Percentiles rank a stretch among this genome's conserved stretches.
phyloP scores from a whole-genome alignment of 2,113 vertebrate species.

The Brevimyrus niger region DNA sequence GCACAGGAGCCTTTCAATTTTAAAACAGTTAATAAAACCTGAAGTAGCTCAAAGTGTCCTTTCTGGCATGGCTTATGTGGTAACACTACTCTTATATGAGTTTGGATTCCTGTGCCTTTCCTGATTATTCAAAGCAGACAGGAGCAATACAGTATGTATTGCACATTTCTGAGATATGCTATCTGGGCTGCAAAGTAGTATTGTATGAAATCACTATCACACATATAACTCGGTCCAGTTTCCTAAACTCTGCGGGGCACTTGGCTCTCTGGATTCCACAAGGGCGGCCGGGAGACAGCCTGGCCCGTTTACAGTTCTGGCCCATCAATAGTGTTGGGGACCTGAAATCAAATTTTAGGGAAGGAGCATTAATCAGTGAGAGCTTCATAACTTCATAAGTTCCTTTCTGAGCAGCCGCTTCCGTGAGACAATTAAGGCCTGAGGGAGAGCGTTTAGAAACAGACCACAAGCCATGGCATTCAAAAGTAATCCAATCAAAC shows the following conservation, averaged over 20 bases:
- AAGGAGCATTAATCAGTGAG: background rate
- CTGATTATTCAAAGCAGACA: background rate
- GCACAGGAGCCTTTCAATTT: background rate
- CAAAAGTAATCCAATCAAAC: background rate
- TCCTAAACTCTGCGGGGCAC: background rate
- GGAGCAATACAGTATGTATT: background rate
- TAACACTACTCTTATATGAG: background rate
- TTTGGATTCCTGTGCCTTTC: background rate
- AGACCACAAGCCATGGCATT: background rate
- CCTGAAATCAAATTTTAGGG: background rate
- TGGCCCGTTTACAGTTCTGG: background rate
- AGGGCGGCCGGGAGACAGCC: background rate
- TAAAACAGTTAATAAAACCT: no score
- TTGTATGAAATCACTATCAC: background rate
- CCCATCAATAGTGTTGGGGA: background rate
- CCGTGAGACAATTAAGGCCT: background rate
- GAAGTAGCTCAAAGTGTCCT: no score
- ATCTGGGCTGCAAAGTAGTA: background rate
- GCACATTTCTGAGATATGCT: background rate
- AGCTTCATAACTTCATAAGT: background rate
- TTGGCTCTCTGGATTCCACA: background rate
- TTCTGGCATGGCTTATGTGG: background rate
- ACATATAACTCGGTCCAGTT: background rate
- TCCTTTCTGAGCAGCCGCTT: background rate
- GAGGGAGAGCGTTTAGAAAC: background rate